phyloP scores from a whole-genome alignment of 2,888 invertebrate species.

The Cataglyphis albicans region DNA sequence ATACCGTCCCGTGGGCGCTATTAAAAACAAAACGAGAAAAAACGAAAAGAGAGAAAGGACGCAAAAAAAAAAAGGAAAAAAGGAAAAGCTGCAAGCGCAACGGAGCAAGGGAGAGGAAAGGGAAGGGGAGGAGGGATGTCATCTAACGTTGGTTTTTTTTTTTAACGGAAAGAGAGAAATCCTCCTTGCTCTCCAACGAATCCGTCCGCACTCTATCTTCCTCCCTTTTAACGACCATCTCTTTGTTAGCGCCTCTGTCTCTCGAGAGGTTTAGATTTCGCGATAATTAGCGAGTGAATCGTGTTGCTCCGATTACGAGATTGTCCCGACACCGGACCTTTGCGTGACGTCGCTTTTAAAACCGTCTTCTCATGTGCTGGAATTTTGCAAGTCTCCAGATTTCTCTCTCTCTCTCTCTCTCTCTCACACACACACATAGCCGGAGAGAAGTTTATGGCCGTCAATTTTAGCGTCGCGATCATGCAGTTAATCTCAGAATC shows the following conservation, averaged over 20 bases:
- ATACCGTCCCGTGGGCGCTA: slow-evolving; percentile 50
- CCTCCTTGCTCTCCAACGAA: slow-evolving; percentile 33
- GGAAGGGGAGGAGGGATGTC: slow-evolving; percentile 59
- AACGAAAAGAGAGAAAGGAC: background rate
- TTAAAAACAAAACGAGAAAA: slow-evolving; percentile 48
- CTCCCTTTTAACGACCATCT: slow-evolving; percentile 28
- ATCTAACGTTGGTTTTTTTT: slow-evolving; percentile 67
- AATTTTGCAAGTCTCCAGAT: slow-evolving; percentile 20
- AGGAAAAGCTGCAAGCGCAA: slow-evolving; percentile 13
- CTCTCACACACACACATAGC: no score
- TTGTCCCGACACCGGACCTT: slow-evolving; percentile 7
- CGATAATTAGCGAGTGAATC: slow-evolving; percentile 67
- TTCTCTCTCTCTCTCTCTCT: background rate
- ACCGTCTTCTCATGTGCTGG: background rate
- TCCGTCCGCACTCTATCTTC: slow-evolving; percentile 12
- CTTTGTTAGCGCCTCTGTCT: slow-evolving; percentile 52
- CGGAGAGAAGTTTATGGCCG: background rate
- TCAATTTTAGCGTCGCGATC: slow-evolving; percentile 44
- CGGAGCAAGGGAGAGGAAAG: slow-evolving; percentile 31
- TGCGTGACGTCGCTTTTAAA: slow-evolving; percentile 41
- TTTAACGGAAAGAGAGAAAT: slow-evolving; percentile 42
- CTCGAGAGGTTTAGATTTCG: slow-evolving; percentile 66
- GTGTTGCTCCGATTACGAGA: slow-evolving; percentile 25
- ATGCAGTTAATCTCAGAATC: slow-evolving; percentile 37
- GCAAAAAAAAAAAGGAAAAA: background rate